A percentile compares a stretch with the other conserved stretches of the same genome.
phyloP scores from a whole-genome alignment of 2,797 vertebrate genomes.

The Phrynocephalus guinanensis region DNA sequence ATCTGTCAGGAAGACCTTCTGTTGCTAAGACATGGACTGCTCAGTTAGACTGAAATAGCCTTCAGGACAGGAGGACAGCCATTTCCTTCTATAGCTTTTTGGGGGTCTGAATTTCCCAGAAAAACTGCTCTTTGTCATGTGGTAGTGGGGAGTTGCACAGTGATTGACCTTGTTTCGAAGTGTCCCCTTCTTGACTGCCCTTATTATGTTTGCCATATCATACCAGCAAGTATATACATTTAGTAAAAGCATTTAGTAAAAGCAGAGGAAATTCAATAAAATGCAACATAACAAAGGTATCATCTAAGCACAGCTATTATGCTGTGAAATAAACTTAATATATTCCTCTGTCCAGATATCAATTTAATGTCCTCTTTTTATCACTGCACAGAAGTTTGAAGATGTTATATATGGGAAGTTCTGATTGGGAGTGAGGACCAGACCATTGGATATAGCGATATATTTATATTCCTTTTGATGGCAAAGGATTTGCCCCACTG shows the following conservation, averaged over 20 bases:
- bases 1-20: background rate
- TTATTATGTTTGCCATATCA: no score
- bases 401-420: background rate
- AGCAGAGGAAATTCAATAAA: no score
- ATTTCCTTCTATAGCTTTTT: background rate
- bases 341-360: no score
- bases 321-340: no score
- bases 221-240: no score
- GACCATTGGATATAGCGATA: background rate
- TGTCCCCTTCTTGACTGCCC: no score
- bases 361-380: background rate
- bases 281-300: no score
- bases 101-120: background rate
- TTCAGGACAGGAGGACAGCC: background rate
- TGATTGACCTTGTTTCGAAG: no score
- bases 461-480: background rate
- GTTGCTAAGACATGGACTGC: background rate
- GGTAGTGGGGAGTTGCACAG: background rate
- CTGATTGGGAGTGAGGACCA: background rate
- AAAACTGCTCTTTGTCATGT: background rate
- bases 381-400: background rate
- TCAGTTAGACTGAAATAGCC: background rate
- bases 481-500: background rate
- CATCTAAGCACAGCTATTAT: no score
- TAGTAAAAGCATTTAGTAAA: no score